Evolutionary conservation across 2,797 vertebrate species (phyloP), one percentile per base, ranked within the genome.

Genomic region (Sebastes hubbsi): DNA sequence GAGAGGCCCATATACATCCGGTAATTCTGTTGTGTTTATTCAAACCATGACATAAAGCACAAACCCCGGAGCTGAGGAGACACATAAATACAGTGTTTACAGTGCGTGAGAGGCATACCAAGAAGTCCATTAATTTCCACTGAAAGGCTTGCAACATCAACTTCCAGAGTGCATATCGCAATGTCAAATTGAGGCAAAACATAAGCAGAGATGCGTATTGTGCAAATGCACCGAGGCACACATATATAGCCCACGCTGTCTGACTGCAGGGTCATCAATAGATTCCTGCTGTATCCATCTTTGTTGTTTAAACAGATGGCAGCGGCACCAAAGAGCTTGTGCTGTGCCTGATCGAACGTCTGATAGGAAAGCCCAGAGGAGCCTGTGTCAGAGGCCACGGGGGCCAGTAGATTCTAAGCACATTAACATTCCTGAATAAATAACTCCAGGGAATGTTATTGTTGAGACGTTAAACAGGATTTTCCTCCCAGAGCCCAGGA

Each of bases 381-480:
- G 78, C 74, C 34, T 0, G 56, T 89, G 91, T 90, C 90, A 90
- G 89, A 87, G 92, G 91, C 90, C 91, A 87, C 68, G 8, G 76
- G 89, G 90, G 86, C 88, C 78, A 78, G 81, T 59, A 66, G 88
- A 83, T 85, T 84, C 87, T 85, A 88, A 92, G 91, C 89, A 93
- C 91, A 93, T 95, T 93, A 94, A 92, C 93, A 94, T 95, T 94
- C 94, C 91, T 83, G 90, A 91, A 90, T 91, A 94, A 94, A 94
- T 88, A 94, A 91, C 92, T 91, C 86, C 83, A 76, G 93, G 93
- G 88, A 94, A 84, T 89, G 89, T 92, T 91, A 85, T 85, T 93
- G 89, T 90, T 86, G 84, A 88, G 90, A 94, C 85, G 78, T 85
- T 91, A 89, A 93, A 93, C 93, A 93, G 91, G 91, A 92, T 93